A percentile compares a stretch with the other conserved stretches of the same genome.
Evolutionary conservation across 1,140 invertebrate species (phyloP).

Genomic region (Bursaphelenchus mucronatus): DNA sequence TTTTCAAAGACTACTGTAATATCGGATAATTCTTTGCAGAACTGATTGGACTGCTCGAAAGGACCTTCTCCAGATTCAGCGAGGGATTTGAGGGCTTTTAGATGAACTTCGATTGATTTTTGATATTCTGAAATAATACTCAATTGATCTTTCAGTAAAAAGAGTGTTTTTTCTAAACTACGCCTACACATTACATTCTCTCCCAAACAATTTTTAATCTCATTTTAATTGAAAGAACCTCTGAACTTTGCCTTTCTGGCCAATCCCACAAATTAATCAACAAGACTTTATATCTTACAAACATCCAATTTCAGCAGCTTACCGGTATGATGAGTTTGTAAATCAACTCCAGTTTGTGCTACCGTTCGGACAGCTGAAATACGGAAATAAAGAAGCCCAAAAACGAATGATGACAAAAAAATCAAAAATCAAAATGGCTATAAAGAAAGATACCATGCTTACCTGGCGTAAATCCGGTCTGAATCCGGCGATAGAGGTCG

Average conservation of each 20-base stretch:
- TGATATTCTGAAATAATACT: conserved; percentile 21
- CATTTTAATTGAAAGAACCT: background rate
- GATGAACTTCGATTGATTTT: conserved; percentile 20
- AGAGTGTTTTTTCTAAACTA: background rate
- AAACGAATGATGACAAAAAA: background rate
- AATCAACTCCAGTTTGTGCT: conserved; percentile 3
- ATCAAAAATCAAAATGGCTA: too few relatives aligned
- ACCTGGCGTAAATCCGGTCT: conserved; percentile 12
- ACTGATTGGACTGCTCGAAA: conserved; percentile 11
- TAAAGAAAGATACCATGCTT: background rate
- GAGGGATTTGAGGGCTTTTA: conserved; percentile 10
- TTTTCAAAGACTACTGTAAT: conserved; percentile 11
- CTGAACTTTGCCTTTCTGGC: background rate
- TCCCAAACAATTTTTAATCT: background rate
- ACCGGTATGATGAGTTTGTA: background rate
- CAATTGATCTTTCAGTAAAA: conserved; percentile 8
- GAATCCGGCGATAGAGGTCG: conserved; percentile 6
- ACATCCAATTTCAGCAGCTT: conserved; percentile 3
- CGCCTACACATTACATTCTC: background rate
- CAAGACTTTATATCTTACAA: background rate
- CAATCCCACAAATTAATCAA: conserved; percentile 1
- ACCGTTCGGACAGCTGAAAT: conserved; percentile 9
- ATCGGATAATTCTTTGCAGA: conserved; percentile 9
- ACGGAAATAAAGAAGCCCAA: background rate
- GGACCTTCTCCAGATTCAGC: conserved; percentile 20